A percentile compares a stretch with the other conserved stretches of the same genome.
phyloP scores from a whole-genome alignment of 2,888 invertebrate genomes.

The Epirrhoe alternata region DNA sequence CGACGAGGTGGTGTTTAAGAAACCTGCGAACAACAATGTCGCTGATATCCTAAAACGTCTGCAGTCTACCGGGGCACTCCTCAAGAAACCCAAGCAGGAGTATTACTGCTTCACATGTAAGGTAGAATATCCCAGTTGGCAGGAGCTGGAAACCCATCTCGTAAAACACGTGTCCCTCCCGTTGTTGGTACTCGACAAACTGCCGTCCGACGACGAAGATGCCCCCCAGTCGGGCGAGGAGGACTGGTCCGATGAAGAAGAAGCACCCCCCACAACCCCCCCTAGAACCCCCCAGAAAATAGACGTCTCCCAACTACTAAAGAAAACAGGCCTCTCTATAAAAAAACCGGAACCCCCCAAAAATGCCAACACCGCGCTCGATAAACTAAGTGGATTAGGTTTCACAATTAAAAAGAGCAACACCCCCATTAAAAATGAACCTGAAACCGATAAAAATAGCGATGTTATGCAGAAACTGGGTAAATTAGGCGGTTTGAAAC shows the following conservation, averaged over 20 bases:
- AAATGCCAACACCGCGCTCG: conserved; percentile 65
- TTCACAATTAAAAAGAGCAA: conserved; percentile 76
- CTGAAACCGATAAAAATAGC: conserved; percentile 53
- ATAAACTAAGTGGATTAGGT: conserved; percentile 75
- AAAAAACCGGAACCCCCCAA: conserved; percentile 67
- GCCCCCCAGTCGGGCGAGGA: conserved; percentile 71
- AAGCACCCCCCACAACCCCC: conserved; percentile 53
- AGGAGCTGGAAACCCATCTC: conserved; percentile 80
- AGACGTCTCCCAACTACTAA: conserved; percentile 73
- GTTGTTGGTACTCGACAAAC: conserved; percentile 74
- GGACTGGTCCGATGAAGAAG: conserved; percentile 79
- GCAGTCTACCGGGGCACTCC: conserved; percentile 68
- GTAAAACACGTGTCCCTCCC: conserved; percentile 85
- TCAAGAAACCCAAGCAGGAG: conserved; percentile 73
- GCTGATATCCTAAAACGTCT: conserved; percentile 68
- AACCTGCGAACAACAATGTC: conserved; percentile 59
- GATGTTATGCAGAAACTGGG: conserved; percentile 75
- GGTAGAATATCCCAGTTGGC: conserved; percentile 75
- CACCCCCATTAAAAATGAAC: conserved; percentile 73
- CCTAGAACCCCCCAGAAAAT: conserved; percentile 70
- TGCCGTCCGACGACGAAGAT: conserved; percentile 83
- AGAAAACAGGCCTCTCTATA: conserved; percentile 70
- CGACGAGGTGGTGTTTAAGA: conserved; percentile 26
- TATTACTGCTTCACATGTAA: conserved; percentile 82
- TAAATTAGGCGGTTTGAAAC: conserved; percentile 76